A percentile compares a stretch with the other conserved stretches of the same genome.
phyloP scores from a whole-genome alignment of 2,888 invertebrate species.

The Nineta flava region DNA sequence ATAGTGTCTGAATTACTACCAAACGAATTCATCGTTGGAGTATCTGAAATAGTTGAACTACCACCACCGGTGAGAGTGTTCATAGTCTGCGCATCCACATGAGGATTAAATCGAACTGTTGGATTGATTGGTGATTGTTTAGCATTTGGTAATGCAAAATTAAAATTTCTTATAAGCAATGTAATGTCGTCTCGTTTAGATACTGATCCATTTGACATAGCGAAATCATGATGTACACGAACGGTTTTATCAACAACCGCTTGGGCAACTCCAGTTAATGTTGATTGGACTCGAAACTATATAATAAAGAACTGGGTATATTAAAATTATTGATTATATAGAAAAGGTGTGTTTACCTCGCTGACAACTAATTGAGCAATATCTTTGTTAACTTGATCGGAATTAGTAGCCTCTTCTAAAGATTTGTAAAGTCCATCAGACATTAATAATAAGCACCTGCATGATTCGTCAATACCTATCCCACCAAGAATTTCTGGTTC shows the following conservation, averaged over 20 bases:
- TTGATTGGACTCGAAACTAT: slow-evolving; percentile 59
- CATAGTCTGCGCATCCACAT: slow-evolving; percentile 31
- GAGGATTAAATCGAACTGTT: slow-evolving; percentile 44
- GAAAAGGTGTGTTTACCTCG: slow-evolving; percentile 31
- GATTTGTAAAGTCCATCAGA: slow-evolving; percentile 75
- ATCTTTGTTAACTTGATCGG: slow-evolving; percentile 66
- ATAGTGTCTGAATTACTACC: slow-evolving; percentile 19
- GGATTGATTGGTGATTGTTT: slow-evolving; percentile 34
- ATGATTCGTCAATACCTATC: slow-evolving; percentile 59
- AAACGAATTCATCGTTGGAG: slow-evolving; percentile 25
- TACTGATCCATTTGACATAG: slow-evolving; percentile 33
- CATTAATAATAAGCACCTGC: slow-evolving; percentile 69
- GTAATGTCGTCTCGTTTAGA: slow-evolving; percentile 68
- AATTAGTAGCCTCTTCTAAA: slow-evolving; percentile 59
- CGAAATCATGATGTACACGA: slow-evolving; percentile 65
- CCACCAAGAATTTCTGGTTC: slow-evolving; percentile 74
- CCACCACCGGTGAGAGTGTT: slow-evolving; percentile 15
- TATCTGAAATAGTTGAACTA: slow-evolving; percentile 16
- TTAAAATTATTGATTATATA: no score
- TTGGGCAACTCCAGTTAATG: slow-evolving; percentile 69
- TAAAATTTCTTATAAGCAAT: slow-evolving; percentile 71
- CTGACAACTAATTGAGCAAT: slow-evolving; percentile 66
- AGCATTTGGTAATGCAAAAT: slow-evolving; percentile 54
- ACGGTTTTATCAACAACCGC: slow-evolving; percentile 72
- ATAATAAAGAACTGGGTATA: slow-evolving; percentile 16